Evolutionary conservation across 2,888 invertebrate species (phyloP).

Genomic region (Cylloceria caligata): DNA sequence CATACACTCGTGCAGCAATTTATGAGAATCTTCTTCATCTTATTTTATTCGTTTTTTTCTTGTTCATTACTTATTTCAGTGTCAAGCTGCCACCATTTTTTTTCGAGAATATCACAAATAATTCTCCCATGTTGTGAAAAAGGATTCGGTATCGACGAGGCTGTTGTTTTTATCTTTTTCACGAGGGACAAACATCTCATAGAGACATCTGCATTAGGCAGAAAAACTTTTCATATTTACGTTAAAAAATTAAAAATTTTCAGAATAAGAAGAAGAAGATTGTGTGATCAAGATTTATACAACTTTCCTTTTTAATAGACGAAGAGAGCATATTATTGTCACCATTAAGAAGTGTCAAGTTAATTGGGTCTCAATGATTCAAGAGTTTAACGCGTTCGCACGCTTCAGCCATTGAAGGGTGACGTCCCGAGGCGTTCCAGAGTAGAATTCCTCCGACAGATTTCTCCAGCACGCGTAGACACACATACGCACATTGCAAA

Average conservation of each 20-base stretch:
- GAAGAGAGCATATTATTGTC: neutral
- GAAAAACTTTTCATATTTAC: too few relatives aligned
- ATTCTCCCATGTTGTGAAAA: neutral
- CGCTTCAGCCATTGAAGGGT: conserved; percentile 55
- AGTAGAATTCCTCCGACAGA: conserved; percentile 52
- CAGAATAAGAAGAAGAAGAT: too few relatives aligned
- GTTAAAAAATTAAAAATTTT: too few relatives aligned
- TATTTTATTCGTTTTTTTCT: neutral
- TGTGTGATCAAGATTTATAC: neutral
- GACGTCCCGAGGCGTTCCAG: conserved; percentile 46
- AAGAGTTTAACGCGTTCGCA: conserved; percentile 63
- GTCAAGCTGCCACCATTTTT: neutral
- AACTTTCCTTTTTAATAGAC: neutral
- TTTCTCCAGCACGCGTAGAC: conserved; percentile 35
- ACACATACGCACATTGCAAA: conserved; percentile 11
- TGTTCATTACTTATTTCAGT: neutral
- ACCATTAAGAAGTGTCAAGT: conserved; percentile 55
- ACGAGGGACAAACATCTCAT: neutral
- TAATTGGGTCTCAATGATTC: conserved; percentile 63
- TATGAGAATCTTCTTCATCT: conserved; percentile 8
- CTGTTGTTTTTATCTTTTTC: neutral
- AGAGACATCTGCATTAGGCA: too few relatives aligned
- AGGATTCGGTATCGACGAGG: neutral
- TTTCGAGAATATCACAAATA: neutral
- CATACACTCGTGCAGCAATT: conserved; percentile 28